Percentiles rank a stretch among this genome's conserved stretches.
Evolutionary conservation across 2,797 vertebrate genomes (phyloP).

Genomic region (Florisuga fusca): DNA sequence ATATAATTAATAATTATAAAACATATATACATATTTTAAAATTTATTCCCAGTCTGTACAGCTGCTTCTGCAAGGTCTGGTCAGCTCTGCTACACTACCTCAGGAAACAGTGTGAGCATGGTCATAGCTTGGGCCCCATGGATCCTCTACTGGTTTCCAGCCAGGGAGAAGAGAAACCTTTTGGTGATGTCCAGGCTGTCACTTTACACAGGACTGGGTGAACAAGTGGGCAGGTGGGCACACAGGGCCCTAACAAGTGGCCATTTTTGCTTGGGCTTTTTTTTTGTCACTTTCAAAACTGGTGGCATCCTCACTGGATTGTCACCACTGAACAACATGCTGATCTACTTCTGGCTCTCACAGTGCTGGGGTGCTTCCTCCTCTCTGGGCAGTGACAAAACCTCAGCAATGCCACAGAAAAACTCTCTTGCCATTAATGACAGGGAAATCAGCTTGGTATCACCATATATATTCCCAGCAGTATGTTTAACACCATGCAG

Average conservation of each 20-base stretch:
- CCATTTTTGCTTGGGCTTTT: background rate
- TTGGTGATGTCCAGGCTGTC: background rate
- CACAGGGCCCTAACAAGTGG: background rate
- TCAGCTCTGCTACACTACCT: background rate
- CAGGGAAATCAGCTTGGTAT: background rate
- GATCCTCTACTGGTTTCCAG: background rate
- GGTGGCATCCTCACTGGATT: background rate
- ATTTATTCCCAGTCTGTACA: background rate
- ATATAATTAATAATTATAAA: too few species aligned
- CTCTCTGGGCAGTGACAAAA: background rate
- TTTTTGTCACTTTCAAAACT: background rate
- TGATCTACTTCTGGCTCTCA: background rate
- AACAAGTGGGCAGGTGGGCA: background rate
- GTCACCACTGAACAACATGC: background rate
- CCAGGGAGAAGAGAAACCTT: background rate
- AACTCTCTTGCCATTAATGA: background rate
- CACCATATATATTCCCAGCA: background rate
- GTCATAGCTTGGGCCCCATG: background rate
- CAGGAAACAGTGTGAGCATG: background rate
- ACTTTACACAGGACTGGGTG: background rate
- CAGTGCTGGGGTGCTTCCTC: too few species aligned
- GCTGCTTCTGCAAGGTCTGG: background rate
- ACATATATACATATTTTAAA: background rate
- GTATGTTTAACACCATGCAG: background rate
- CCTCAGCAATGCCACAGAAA: background rate